A percentile compares a stretch with the other conserved stretches of the same genome.
These are phyloP conservation scores for Mystacides longicornis DNA, from an alignment of 2,888 invertebrate genomes.

Conservation along the genomic window DNA sequence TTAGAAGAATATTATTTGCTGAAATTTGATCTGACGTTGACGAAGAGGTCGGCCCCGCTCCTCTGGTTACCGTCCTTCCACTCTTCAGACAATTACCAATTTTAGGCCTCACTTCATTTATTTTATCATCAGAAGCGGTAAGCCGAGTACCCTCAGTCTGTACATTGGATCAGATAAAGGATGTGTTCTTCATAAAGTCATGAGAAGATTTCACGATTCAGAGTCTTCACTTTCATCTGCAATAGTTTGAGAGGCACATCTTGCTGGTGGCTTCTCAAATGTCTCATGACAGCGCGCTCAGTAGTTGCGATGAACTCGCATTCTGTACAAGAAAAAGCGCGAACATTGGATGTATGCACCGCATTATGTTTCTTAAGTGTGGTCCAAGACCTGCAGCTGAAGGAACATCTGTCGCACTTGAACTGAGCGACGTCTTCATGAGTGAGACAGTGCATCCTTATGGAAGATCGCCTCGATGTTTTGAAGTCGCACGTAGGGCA, in stretches of 20 bases:
- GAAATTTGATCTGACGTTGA: no score
- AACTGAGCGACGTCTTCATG: not conserved
- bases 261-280: conserved; percentile 3
- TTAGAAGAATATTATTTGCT: no score
- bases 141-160: no score
- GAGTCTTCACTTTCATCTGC: not conserved
- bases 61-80: no score
- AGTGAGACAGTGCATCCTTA: not conserved
- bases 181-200: no score
- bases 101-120: no score
- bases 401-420: not conserved
- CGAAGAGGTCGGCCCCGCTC: no score
- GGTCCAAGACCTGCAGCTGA: not conserved
- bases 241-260: not conserved
- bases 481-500: not conserved
- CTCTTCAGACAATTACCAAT: no score
- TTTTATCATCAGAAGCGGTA: no score
- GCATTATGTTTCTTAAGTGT: not conserved
- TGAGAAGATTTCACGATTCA: not conserved
- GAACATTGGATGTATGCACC: not conserved
- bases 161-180: no score
- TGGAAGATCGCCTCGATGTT: not conserved
- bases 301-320: not conserved
- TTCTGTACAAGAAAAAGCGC: conserved; percentile 4
- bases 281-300: conserved; percentile 3